Percentiles rank a stretch among this genome's conserved stretches.
phyloP scores from a whole-genome alignment of 2,797 vertebrate genomes.

The Naso thynnoides region DNA sequence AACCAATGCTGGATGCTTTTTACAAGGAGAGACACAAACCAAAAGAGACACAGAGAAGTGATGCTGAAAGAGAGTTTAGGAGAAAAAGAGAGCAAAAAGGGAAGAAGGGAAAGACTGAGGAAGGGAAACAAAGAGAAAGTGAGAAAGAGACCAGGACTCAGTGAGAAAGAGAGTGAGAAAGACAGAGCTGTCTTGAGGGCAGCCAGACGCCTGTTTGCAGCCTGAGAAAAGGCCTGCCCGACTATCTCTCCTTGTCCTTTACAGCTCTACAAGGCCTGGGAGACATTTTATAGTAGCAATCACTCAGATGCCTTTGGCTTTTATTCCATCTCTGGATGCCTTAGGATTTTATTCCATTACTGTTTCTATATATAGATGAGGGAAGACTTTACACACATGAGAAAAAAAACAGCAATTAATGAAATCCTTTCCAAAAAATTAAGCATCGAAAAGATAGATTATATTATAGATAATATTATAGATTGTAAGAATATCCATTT shows the following conservation, averaged over 20 bases:
- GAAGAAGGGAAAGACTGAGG: neutral
- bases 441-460: slow-evolving; percentile 1
- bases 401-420: slow-evolving; percentile 41
- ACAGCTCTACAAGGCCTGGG: slow-evolving; percentile 76
- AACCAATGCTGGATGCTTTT: slow-evolving; percentile 37
- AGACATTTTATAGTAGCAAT: slow-evolving; percentile 81
- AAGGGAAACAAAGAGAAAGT: slow-evolving; percentile 45
- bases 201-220: slow-evolving; percentile 74
- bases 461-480: no score
- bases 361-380: slow-evolving; percentile 71
- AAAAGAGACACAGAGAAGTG: slow-evolving; percentile 30
- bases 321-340: slow-evolving; percentile 77
- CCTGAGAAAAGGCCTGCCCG: slow-evolving; percentile 72
- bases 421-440: slow-evolving; percentile 20
- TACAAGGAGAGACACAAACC: slow-evolving; percentile 29
- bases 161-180: slow-evolving; percentile 42
- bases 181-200: slow-evolving; percentile 64
- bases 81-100: slow-evolving; percentile 7
- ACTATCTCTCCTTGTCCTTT: slow-evolving; percentile 78
- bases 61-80: neutral
- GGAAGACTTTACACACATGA: slow-evolving; percentile 35
- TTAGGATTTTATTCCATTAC: slow-evolving; percentile 67
- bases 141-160: slow-evolving; percentile 18
- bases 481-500: neutral
- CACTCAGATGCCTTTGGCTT: slow-evolving; percentile 78